phyloP scores from a whole-genome alignment of 2,113 vertebrate genomes.

The Crypturellus undulatus region DNA sequence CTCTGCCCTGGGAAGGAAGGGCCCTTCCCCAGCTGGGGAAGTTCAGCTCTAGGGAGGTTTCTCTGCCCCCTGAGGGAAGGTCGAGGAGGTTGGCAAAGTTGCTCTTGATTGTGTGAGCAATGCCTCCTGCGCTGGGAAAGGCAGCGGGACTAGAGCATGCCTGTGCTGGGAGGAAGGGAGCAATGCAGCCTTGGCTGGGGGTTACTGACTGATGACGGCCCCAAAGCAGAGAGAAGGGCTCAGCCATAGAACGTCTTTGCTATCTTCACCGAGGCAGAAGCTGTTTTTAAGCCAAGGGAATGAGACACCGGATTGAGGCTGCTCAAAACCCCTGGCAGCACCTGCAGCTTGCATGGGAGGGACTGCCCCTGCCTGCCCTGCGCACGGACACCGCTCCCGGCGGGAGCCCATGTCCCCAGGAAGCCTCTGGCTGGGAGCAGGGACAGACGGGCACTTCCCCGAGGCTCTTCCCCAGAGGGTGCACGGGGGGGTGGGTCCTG shows the following conservation, averaged over 20 bases:
- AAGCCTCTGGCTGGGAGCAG: background rate
- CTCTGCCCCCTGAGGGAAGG: background rate
- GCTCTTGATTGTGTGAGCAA: accelerated
- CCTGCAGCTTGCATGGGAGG: background rate
- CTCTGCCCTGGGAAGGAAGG: background rate
- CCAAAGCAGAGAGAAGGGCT: background rate
- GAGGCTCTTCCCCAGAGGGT: background rate
- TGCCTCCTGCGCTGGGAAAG: background rate
- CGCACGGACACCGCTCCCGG: background rate
- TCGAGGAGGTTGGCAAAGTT: background rate
- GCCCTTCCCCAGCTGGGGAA: background rate
- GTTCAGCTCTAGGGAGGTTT: background rate
- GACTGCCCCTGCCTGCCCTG: background rate
- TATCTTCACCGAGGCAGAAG: background rate
- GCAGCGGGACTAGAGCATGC: background rate
- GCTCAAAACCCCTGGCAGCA: background rate
- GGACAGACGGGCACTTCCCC: background rate
- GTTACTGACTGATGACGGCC: background rate
- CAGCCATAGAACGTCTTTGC: background rate
- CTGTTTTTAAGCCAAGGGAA: background rate
- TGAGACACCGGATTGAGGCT: background rate
- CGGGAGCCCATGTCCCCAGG: conserved; percentile 9
- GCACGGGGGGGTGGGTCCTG: background rate
- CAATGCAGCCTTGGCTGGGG: background rate
- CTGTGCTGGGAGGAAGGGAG: background rate